A percentile compares a stretch with the other conserved stretches of the same genome.
phyloP scores from a whole-genome alignment of 2,113 vertebrate species.

The Andinoacara biseriatus region DNA sequence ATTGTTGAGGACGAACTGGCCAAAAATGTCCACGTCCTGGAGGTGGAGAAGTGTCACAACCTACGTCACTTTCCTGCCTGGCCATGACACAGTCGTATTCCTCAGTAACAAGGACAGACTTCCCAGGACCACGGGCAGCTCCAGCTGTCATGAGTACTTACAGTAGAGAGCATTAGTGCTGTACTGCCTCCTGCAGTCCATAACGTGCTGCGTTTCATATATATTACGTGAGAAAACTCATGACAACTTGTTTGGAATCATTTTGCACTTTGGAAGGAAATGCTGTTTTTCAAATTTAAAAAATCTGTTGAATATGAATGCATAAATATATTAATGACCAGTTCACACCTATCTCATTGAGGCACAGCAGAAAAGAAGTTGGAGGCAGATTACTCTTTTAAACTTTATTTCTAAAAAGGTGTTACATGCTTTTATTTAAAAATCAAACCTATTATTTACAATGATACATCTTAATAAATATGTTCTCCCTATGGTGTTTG shows the following conservation, averaged over 20 bases:
- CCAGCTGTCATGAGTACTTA: not conserved
- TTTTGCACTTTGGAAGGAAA: not conserved
- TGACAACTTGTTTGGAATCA: not conserved
- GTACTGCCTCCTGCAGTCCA: not conserved
- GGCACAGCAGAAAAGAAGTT: not conserved
- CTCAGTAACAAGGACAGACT: slow-evolving; percentile 1
- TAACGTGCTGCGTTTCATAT: not conserved
- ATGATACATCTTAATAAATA: slow-evolving; percentile 74
- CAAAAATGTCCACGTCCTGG: not conserved
- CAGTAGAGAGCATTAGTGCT: not conserved
- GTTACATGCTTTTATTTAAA: slow-evolving; percentile 72
- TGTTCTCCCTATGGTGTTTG: slow-evolving; percentile 56
- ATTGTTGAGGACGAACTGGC: slow-evolving; percentile 8
- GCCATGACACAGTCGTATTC: not conserved
- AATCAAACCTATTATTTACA: slow-evolving; percentile 79
- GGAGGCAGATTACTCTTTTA: slow-evolving; percentile 35
- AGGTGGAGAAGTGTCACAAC: slow-evolving; percentile 9
- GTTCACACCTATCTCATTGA: not conserved
- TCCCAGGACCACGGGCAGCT: fast-evolving
- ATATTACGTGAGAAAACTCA: not conserved
- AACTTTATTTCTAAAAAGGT: slow-evolving; percentile 75
- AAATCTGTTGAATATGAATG: not conserved
- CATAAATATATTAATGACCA: not conserved
- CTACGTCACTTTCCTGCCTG: slow-evolving; percentile 25
- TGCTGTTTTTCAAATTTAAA: not conserved